These are phyloP conservation scores for Minunthozetes semirufus DNA, from an alignment of 2,888 invertebrate species.

Conservation along the genomic window DNA sequence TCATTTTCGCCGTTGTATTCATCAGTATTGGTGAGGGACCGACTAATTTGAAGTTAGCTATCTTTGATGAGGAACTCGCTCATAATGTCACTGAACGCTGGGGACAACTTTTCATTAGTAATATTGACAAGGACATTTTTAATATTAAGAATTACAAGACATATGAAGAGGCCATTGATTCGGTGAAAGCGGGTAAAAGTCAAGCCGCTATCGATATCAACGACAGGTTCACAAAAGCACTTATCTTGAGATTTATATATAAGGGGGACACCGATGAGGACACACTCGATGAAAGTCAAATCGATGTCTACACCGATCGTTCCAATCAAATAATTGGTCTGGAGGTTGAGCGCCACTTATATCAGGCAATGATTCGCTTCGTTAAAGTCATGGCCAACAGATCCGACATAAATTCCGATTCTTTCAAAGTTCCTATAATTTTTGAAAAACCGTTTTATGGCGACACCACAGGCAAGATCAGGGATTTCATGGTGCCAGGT, in stretches of 20 bases:
- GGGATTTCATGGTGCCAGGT: no score
- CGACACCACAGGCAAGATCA: no score
- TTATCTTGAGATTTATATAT: conserved; percentile 66
- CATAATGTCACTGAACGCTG: not conserved
- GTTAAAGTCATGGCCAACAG: not conserved
- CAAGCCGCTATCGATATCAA: conserved; percentile 86
- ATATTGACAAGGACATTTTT: not conserved
- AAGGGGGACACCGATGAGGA: conserved; percentile 48
- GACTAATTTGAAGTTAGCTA: not conserved
- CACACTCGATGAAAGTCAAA: not conserved
- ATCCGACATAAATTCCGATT: not conserved
- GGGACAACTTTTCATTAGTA: not conserved
- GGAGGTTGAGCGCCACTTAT: not conserved
- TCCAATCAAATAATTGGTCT: conserved; percentile 10
- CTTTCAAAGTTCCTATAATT: not conserved
- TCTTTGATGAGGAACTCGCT: not conserved
- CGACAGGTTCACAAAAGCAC: conserved; percentile 78
- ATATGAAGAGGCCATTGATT: conserved; percentile 60
- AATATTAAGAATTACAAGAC: conserved; percentile 38
- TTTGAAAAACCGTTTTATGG: no score
- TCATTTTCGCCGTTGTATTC: not conserved
- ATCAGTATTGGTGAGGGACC: not conserved
- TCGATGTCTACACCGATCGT: not conserved
- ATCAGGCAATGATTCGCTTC: conserved; percentile 13
- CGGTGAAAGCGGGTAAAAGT: conserved; percentile 67